Evolutionary conservation across 2,888 invertebrate genomes (phyloP), one percentile per base, ranked within the genome.

Genomic region (Callyntrura guangdongensis): DNA sequence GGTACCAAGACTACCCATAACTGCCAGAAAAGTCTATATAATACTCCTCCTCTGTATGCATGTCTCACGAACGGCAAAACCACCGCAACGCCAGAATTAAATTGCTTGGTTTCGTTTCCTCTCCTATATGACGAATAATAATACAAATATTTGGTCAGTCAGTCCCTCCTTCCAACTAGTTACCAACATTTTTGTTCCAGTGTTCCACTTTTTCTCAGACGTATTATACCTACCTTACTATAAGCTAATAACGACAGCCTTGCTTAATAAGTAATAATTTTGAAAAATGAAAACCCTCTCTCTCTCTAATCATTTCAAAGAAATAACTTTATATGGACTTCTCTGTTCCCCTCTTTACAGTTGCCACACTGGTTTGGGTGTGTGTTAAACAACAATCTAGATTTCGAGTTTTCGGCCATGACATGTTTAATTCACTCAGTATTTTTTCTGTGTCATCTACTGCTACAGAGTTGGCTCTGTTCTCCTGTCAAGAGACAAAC

Each of bases 381-480:
- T 36, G 36, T 36, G 36, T 6, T 36, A 36, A 36, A 36, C 2
- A 36, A 36, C 36, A 6, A 27, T 27, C 67, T 64, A 27, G 25
- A 67, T 27, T 27, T 67, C 27, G 2, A 27, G 27, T 12, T 74
- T 72, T 74, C 49, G 74, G 12, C 74, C 74, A 20, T 74, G 74
- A 74, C 74, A 74, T 74, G 47, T 74, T 74, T 74, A n/a, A n/a
- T n/a, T n/a, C n/a, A n/a, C 14, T n/a, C 59, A 59, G 17, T 59
- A 11, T 17, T 36, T 36, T 36, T 64, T 45, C 45, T 47, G 49
- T 74, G 74, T 49, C 74, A 74, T 49, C 20, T 47, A 20, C 74
- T 36, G 6, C 36, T 36, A 36, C 36, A 4, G 36, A 2, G 36
- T 36, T 6, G 6, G 36, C 36, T 6, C 8, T 59, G 59, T 59